phyloP scores from a whole-genome alignment of 2,113 vertebrate species.

The Hymenochirus boettgeri region DNA sequence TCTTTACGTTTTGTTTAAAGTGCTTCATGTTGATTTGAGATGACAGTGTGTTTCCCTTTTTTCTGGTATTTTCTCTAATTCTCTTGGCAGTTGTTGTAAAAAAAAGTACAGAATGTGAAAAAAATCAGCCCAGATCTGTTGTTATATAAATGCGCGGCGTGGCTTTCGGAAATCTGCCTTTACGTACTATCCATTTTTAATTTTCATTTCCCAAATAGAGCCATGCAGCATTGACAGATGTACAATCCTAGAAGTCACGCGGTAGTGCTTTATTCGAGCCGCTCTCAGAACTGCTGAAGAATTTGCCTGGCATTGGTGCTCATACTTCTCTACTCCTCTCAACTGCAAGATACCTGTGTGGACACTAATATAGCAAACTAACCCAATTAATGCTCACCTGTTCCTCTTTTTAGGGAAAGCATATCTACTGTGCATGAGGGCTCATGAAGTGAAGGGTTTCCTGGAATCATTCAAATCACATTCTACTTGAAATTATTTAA shows the following conservation, averaged over 20 bases:
- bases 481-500: conserved; percentile 24
- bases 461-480: conserved; percentile 31
- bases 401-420: conserved; percentile 7
- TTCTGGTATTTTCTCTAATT: too few species aligned
- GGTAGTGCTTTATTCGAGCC: conserved; percentile 21
- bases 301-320: conserved; percentile 11
- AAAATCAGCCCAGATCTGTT: neutral
- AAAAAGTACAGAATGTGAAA: too few species aligned
- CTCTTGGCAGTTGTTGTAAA: too few species aligned
- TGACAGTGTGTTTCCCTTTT: too few species aligned
- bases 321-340: conserved; percentile 2
- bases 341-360: conserved; percentile 22
- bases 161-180: conserved; percentile 5
- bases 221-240: neutral
- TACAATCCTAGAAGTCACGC: conserved; percentile 19
- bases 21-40: too few species aligned
- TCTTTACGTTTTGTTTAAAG: too few species aligned
- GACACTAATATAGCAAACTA: conserved; percentile 27
- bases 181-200: neutral
- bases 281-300: conserved; percentile 4
- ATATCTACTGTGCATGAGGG: conserved; percentile 16
- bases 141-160: neutral
- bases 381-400: conserved; percentile 29
- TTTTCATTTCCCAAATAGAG: conserved; percentile 13
- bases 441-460: conserved; percentile 24